Evolutionary conservation across 1,140 invertebrate genomes (phyloP), one percentile per base, ranked within the genome.

Genomic region (Drosophila ohnishii): DNA sequence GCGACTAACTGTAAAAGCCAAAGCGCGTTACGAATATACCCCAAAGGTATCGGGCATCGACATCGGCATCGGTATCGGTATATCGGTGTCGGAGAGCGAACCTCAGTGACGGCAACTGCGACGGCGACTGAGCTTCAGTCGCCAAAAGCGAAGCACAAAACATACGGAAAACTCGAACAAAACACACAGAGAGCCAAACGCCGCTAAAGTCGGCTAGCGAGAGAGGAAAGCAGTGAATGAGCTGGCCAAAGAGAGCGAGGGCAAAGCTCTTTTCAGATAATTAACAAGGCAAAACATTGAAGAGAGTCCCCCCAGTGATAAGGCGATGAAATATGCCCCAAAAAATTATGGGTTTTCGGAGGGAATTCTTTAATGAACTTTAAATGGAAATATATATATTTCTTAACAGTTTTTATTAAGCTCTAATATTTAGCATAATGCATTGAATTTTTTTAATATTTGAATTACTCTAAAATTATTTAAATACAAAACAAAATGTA

Each of bases 1-100:
- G 90, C 90, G 90, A 91, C 88, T 91, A 91, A 91, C 90, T 90
- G 90, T 91, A 91, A 91, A 90, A 84, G 83, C 85, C 78, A 76
- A 82, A 88, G 86, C 90, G 89, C 81, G 80, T 88, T 90, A 88
- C 81, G 89, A 91, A 88, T 90, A 91, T 91, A 91, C 85, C 85
- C 81, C 75, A 77, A 75, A 60, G 32, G 47, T 40, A 39, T 28
- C 50, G 50, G 47, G 30, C 56, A 40, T 62, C 50, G 50, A 53
- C 50, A 53, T 53, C 50, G 60, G 51, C 28, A 62, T 62, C 50
- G 51, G 53, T 59, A 60, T 63, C 60, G 61, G 51, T 53, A 37
- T 60, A 42, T 40, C 28, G 16, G 53, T 51, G 57, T 39, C 60
- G 65, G 45, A 50, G 58, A 62, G 70, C 48, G 60, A 74, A 61